Evolutionary conservation across 1,140 invertebrate species (phyloP).

Genomic region (Hirudo medicinalis): DNA sequence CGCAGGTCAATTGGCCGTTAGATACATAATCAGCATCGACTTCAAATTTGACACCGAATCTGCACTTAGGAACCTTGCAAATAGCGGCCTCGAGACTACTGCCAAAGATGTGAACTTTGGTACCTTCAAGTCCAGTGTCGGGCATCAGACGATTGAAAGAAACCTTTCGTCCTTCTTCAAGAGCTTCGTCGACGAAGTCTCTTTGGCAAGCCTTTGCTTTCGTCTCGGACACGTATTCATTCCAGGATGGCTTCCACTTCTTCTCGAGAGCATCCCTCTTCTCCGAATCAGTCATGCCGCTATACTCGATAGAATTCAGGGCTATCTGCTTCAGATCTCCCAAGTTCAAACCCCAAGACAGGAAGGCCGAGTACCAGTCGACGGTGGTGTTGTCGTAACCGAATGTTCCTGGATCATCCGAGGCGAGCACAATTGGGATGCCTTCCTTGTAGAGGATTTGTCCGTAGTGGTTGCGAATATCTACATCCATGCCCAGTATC

Average conservation of each 20-base stretch:
- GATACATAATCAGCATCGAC: conserved; percentile 22
- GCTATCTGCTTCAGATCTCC: conserved; percentile 28
- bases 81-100: conserved; percentile 24
- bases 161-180: background rate
- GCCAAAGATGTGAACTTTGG: conserved; percentile 24
- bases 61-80: conserved; percentile 25
- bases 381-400: conserved; percentile 30
- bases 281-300: conserved; percentile 24
- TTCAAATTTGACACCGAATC: conserved; percentile 19
- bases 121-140: conserved; percentile 12
- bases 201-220: conserved; percentile 25
- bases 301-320: conserved; percentile 27
- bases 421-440: conserved; percentile 28
- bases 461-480: conserved; percentile 30
- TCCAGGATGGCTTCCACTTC: conserved; percentile 27
- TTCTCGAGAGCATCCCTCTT: conserved; percentile 23
- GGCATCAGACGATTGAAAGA: conserved; percentile 22
- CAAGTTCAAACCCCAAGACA: conserved; percentile 29
- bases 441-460: conserved; percentile 26
- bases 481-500: conserved; percentile 28
- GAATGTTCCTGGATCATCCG: conserved; percentile 29
- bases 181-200: background rate
- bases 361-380: conserved; percentile 31
- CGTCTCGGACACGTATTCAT: conserved; percentile 24
- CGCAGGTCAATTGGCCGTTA: conserved; percentile 19